A percentile compares a stretch with the other conserved stretches of the same genome.
Conservation (phyloP, 2,888 invertebrate species). For the Ryuthela nishihirai region DNA sequence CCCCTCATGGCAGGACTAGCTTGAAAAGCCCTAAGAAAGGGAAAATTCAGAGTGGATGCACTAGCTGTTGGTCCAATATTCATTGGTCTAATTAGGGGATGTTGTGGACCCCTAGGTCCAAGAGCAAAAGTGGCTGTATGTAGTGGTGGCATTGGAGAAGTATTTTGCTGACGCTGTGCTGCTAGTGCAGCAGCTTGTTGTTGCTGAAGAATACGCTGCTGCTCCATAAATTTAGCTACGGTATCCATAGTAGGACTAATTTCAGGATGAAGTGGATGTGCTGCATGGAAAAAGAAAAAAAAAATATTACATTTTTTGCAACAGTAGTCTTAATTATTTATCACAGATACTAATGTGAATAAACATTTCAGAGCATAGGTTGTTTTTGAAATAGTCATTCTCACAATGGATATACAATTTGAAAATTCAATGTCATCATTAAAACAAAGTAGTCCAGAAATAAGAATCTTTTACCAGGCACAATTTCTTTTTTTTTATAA, state of each 20-base stretch:
- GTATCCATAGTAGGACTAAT: conserved; percentile 11
- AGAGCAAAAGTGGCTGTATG: conserved; percentile 29
- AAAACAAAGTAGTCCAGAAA: too few species aligned
- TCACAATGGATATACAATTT: too few species aligned
- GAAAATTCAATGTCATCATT: too few species aligned
- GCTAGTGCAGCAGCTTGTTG: not conserved
- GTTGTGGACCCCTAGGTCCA: conserved; percentile 5
- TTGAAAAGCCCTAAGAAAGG: conserved; percentile 5
- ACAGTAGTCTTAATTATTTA: too few species aligned
- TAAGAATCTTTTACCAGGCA: too few species aligned
- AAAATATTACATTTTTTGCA: too few species aligned
- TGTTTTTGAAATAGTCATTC: too few species aligned
- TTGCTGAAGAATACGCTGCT: conserved; percentile 6
- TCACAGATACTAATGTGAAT: too few species aligned
- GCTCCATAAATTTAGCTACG: conserved; percentile 19
- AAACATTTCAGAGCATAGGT: too few species aligned
- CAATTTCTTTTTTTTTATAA: too few species aligned
- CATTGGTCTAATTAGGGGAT: not conserved
- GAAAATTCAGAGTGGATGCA: conserved; percentile 14
- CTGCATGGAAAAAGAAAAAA: not conserved
- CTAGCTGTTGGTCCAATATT: not conserved
- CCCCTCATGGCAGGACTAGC: not conserved
- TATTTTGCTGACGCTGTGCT: conserved; percentile 14
- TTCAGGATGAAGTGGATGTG: conserved; percentile 11
- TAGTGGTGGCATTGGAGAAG: conserved; percentile 17